Conservation (phyloP, 2,113 vertebrate species). For the Archocentrus centrarchus region DNA sequence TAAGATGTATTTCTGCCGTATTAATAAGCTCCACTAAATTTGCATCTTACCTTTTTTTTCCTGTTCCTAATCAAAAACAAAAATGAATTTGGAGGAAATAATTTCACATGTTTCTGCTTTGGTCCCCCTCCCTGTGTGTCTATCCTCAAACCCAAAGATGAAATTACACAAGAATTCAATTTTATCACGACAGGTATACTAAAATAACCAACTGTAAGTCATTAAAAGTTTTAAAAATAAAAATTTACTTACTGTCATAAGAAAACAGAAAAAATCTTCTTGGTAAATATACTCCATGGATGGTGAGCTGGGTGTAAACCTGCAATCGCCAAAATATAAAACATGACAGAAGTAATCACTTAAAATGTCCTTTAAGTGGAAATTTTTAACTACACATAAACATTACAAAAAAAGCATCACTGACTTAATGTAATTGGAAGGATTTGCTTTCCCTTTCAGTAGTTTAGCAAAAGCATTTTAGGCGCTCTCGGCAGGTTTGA, state of each 20-base stretch:
- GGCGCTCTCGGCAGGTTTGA: neutral
- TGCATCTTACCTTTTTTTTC: too few species aligned
- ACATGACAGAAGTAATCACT: neutral
- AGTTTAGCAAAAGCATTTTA: constrained; percentile 13
- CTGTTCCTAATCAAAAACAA: too few species aligned
- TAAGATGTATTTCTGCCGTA: too few species aligned
- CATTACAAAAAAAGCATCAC: neutral
- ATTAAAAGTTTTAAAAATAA: too few species aligned
- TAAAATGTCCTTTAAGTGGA: neutral
- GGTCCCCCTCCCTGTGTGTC: neutral
- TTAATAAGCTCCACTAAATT: too few species aligned
- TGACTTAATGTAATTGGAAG: neutral
- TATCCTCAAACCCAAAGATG: neutral
- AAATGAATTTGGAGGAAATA: too few species aligned
- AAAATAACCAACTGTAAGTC: too few species aligned
- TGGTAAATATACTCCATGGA: neutral
- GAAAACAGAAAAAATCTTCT: neutral
- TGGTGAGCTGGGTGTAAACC: neutral
- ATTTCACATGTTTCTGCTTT: neutral
- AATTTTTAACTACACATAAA: too few species aligned
- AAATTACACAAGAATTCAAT: too few species aligned
- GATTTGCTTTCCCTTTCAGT: neutral
- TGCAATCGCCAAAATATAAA: neutral
- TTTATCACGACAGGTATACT: neutral
- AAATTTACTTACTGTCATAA: neutral